Base-by-base conservation (phyloP, 2,113 vertebrate species). In the Macrotis lagotis region DNA sequence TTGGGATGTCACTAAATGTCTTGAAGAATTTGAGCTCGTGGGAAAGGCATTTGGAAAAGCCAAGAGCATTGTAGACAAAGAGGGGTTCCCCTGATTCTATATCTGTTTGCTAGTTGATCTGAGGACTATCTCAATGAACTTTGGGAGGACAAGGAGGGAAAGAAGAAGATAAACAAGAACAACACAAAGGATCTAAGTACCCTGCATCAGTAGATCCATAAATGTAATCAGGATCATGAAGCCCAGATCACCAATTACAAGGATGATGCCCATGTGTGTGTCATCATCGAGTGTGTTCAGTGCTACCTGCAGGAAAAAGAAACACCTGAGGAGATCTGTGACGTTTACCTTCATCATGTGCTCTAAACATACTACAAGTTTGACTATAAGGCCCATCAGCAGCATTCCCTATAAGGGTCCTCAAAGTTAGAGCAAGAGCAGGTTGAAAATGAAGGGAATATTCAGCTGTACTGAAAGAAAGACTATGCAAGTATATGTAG, bases 111-210 rank as follows among this genome's bases (percentile, higher is more conserved):
- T 99, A 49, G 99, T 99, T 11, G 99, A 99, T 97, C 95, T 99
- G 83, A 99, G 96, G 99, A 99, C 94, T 99, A 99, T 89, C 98
- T 99, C 52, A 99, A 99, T 96, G 99, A 99, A 99, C 98, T 99
- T 3, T 99, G 99, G 99, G 99, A 99, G 94, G 99, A 99, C 96
- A 99, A 99, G 95, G 99, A 99, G 95, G 99, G 99, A 50, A 99
- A 99, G 96, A 99, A 99, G 98, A 99, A 99, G 97, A 99, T 99
- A 99, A 99, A 99, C 97, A 99, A 99, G 98, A 99, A 99, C 97
- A 99, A 99, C 0, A 99, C 99, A 12, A 99, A 99, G 97, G 99
- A 99, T 25, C 98, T 99, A 94, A 99, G 99, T 96, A 99, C 99
- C 0, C 98, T 99, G 48, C 98, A 99, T 8, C 99, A 99, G 98